Conservation (phyloP, 2,888 invertebrate genomes). For the Drosophila ustulata region DNA sequence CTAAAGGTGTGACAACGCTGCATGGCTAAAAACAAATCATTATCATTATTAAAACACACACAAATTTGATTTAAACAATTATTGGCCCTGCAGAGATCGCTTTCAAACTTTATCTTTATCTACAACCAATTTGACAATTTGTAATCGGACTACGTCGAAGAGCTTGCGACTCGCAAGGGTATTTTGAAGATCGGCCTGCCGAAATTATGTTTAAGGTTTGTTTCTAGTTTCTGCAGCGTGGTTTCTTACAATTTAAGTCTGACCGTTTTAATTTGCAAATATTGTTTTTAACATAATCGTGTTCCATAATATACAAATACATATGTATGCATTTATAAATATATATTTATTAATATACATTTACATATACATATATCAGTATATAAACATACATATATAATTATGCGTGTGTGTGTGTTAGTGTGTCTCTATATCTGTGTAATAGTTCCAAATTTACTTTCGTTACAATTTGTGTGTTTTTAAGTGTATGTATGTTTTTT, state of each 20-base stretch:
- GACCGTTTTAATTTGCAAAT: constrained; percentile 10
- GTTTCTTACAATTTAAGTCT: constrained; percentile 28
- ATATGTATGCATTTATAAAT: constrained; percentile 19
- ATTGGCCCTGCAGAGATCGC: constrained; percentile 28
- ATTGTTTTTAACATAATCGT: constrained; percentile 30
- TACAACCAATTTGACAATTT: constrained; percentile 33
- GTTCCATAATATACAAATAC: constrained; percentile 29
- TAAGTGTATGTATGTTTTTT: background rate
- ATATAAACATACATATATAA: constrained; percentile 25
- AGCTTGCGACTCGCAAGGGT: constrained; percentile 25
- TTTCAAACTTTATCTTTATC: constrained; percentile 21
- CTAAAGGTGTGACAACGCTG: constrained; percentile 31
- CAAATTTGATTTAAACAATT: constrained; percentile 2
- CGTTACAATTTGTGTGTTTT: constrained; percentile 4
- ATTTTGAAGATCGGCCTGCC: constrained; percentile 30
- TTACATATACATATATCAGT: constrained; percentile 22
- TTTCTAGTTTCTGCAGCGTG: constrained; percentile 19
- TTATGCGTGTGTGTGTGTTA: constrained; percentile 12
- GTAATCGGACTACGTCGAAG: constrained; percentile 19
- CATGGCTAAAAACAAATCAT: constrained; percentile 14
- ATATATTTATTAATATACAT: constrained; percentile 31
- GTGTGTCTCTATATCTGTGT: constrained; percentile 9
- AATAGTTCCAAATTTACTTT: background rate
- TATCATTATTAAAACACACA: constrained; percentile 9
- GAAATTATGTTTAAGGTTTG: constrained; percentile 11